These are phyloP conservation scores for Castor canadensis DNA, from an alignment of 2,113 vertebrate genomes.

Conservation along the genomic window DNA sequence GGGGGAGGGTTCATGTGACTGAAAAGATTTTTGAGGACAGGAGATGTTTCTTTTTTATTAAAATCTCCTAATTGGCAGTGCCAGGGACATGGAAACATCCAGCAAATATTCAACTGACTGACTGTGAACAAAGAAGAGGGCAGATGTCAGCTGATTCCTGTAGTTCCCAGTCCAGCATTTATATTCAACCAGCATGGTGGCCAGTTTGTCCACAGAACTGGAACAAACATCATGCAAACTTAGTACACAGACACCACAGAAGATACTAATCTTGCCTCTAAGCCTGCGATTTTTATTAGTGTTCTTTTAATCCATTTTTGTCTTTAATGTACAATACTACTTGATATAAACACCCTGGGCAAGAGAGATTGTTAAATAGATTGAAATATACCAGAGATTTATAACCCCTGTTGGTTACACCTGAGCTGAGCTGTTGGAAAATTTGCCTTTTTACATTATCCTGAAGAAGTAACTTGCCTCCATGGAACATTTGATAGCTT, in stretches of 20 bases:
- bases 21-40: background rate
- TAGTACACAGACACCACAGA: background rate
- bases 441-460: slow-evolving; percentile 4
- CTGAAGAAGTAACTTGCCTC: background rate
- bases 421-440: background rate
- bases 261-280: background rate
- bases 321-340: background rate
- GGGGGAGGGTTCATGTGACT: background rate
- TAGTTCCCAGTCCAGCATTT: background rate
- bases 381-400: background rate
- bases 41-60: background rate
- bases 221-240: background rate
- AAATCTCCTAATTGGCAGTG: background rate
- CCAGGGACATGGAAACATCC: background rate
- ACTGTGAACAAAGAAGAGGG: background rate
- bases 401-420: background rate
- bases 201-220: background rate
- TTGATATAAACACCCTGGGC: background rate
- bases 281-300: background rate
- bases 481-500: background rate
- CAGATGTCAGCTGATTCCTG: background rate
- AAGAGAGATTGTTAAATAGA: background rate
- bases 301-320: background rate
- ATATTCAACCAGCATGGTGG: background rate
- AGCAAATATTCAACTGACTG: background rate